A percentile compares a stretch with the other conserved stretches of the same genome.
Conservation (phyloP, 2,797 vertebrate genomes). For the Periparus ater region DNA sequence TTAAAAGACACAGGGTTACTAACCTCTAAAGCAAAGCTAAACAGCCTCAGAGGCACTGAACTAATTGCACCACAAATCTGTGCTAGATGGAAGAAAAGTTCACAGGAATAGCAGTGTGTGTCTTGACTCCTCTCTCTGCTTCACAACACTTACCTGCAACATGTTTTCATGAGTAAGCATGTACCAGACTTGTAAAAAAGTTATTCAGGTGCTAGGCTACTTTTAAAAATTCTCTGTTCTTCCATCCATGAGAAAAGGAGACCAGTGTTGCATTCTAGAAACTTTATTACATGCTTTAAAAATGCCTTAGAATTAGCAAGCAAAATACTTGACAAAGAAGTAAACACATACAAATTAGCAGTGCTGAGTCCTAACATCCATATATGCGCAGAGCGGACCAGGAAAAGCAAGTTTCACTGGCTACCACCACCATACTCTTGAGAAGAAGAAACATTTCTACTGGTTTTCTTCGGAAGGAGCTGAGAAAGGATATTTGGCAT, state of each 20-base stretch:
- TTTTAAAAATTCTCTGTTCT: neutral
- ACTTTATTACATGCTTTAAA: conserved; percentile 5
- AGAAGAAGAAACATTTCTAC: conserved; percentile 35
- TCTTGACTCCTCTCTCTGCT: neutral
- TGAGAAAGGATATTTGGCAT: conserved; percentile 78
- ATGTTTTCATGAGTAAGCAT: neutral
- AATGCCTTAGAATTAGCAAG: neutral
- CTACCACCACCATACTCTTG: conserved; percentile 24
- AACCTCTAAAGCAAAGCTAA: neutral
- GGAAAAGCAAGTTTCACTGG: neutral
- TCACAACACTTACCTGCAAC: neutral
- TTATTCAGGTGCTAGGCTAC: neutral
- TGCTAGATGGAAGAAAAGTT: neutral
- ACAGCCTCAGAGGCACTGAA: neutral
- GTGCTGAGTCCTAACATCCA: neutral
- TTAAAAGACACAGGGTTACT: neutral
- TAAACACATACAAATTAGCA: neutral
- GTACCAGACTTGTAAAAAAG: neutral
- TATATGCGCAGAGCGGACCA: neutral
- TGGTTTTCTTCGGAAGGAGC: conserved; percentile 79
- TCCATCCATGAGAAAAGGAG: neutral
- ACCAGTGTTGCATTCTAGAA: neutral
- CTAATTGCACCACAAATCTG: neutral
- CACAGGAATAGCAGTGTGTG: accelerated
- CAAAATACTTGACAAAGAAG: neutral